These are phyloP conservation scores for Parnassius apollo DNA, from an alignment of 2,888 invertebrate species.

Conservation along the genomic window DNA sequence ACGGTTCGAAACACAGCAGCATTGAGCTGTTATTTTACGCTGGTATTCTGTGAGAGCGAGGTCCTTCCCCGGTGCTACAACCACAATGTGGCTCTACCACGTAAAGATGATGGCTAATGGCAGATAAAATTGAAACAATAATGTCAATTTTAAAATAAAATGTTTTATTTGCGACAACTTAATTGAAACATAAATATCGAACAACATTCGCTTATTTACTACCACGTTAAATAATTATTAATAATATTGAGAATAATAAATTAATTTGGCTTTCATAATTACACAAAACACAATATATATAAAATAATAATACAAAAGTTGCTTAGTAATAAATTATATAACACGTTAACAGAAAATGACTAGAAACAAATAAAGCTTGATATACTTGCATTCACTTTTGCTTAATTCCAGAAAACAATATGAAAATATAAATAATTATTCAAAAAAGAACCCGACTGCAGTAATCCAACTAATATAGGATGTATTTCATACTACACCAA, in stretches of 20 bases:
- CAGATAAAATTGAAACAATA: constrained; percentile 9
- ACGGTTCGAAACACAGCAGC: too few relatives aligned
- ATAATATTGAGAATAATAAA: constrained; percentile 11
- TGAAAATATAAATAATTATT: too few relatives aligned
- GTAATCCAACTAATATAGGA: too few relatives aligned
- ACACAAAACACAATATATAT: not conserved
- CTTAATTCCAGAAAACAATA: too few relatives aligned
- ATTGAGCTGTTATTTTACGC: too few relatives aligned
- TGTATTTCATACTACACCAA: too few relatives aligned
- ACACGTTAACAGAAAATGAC: constrained; percentile 17
- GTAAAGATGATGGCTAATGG: too few relatives aligned
- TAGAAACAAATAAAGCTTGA: constrained; percentile 7
- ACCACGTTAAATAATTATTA: constrained; percentile 3
- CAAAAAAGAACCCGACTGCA: too few relatives aligned
- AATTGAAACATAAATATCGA: constrained; percentile 15
- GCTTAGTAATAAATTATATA: not conserved
- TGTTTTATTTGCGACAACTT: constrained; percentile 18
- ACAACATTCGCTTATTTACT: constrained; percentile 8
- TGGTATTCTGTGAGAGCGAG: too few relatives aligned
- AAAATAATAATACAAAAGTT: constrained; percentile 1
- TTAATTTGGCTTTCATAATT: not conserved
- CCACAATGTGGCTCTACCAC: too few relatives aligned
- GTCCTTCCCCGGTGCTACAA: too few relatives aligned
- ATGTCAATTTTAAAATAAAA: constrained; percentile 18
- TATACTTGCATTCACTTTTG: too few relatives aligned